A percentile compares a stretch with the other conserved stretches of the same genome.
Conservation (phyloP, 2,888 invertebrate genomes). For the Myopa tessellatipennis region DNA sequence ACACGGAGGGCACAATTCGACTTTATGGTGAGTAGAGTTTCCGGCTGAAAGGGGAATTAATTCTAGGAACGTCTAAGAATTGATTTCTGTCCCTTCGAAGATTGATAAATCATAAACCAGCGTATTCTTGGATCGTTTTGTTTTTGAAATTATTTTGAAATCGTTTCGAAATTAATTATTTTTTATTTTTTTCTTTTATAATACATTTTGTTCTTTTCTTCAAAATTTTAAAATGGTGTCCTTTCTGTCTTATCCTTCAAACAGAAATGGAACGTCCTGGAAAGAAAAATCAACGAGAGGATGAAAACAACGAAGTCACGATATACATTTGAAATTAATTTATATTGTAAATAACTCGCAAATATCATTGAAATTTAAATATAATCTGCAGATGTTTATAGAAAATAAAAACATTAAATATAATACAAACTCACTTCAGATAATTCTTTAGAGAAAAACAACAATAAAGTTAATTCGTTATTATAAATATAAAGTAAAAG, state of each 20-base stretch:
- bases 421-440: neutral
- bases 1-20: constrained; percentile 89
- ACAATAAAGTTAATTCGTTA: neutral
- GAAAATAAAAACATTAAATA: neutral
- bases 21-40: constrained; percentile 83
- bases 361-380: neutral
- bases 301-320: constrained; percentile 68
- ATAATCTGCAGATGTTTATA: neutral
- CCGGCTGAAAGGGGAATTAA: neutral
- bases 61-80: neutral
- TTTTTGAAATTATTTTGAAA: too few species aligned
- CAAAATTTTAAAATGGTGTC: neutral
- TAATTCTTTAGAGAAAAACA: too few species aligned
- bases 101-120: neutral
- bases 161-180: too few species aligned
- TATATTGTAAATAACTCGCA: neutral
- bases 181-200: too few species aligned
- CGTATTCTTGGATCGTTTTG: too few species aligned
- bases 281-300: constrained; percentile 68
- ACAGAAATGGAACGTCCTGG: constrained; percentile 67
- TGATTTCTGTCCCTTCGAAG: neutral
- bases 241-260: constrained; percentile 68
- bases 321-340: constrained; percentile 55
- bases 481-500: neutral
- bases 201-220: too few species aligned